Conservation (phyloP, 2,888 invertebrate genomes). For the Cenopis cana region DNA sequence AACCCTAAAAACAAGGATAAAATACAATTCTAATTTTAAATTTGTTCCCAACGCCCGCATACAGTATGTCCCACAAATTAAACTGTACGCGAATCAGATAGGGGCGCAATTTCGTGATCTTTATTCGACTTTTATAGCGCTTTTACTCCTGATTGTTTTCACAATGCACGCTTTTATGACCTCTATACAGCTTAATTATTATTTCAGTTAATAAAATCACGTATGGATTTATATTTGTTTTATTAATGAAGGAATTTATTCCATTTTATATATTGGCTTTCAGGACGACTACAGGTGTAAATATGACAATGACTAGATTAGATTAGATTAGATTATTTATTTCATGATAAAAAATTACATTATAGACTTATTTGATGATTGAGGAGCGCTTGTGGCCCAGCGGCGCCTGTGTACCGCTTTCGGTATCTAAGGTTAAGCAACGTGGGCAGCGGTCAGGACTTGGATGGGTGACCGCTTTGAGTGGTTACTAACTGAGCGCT, state of each 20-base stretch:
- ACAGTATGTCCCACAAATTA: background rate
- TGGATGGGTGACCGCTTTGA: no score
- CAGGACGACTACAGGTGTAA: no score
- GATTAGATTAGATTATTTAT: no score
- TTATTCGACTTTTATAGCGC: constrained; percentile 30
- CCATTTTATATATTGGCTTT: no score
- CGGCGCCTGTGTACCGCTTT: no score
- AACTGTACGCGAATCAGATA: constrained; percentile 23
- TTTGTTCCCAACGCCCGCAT: constrained; percentile 1
- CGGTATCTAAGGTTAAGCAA: no score
- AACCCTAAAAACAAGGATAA: background rate
- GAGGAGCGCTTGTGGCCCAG: no score
- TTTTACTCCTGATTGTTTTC: constrained; percentile 26
- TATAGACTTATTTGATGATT: no score
- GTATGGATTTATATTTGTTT: constrained; percentile 10
- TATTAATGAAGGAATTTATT: background rate
- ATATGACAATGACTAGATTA: no score
- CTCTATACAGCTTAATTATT: constrained; percentile 15
- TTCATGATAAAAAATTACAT: no score
- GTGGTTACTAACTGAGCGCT: no score
- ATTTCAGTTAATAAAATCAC: constrained; percentile 19
- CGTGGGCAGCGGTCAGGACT: no score
- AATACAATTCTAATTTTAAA: constrained; percentile 14
- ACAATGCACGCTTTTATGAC: constrained; percentile 24
- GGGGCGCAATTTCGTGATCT: constrained; percentile 17